Evolutionary conservation across 92 coral and sea anemone genomes (phyloP), one percentile per base, ranked within the genome.

Genomic region (Zoanthus solanderi): DNA sequence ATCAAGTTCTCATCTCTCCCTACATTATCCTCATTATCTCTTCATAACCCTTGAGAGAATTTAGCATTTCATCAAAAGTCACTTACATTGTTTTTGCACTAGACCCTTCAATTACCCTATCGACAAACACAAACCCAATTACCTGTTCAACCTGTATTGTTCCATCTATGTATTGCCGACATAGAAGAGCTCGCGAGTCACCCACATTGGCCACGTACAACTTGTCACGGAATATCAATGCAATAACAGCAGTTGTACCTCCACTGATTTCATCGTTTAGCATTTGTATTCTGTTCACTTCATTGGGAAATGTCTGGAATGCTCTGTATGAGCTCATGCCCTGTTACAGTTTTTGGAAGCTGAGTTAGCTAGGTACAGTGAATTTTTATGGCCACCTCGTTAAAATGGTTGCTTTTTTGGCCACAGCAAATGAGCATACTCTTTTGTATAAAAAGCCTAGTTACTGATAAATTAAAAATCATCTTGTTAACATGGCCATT

Each of bases 231-330:
- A 95, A 97, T 73, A 97, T 91, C 63, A 97, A 89, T 11, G 99
- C 99, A 9, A 95, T 85, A 23, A 97, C 99, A 77, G 99, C 99
- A 34, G 99, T 97, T 47, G 99, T 97, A 8, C 99, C 99, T 66
- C 99, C 96, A 86, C 89, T 88, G 32, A 97, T 94, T 73, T 97
- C 93, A 18, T 97, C 98, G 69, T 97, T 94, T 15, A 97, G 82
- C 16, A 90, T 90, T 82, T 96, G 98, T 15, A 97, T 96, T 68
- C 95, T 93, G 65, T 81, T 93, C 30, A 97, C 99, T 34, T 95
- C 90, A 44, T 89, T 92, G 67, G 99, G 99, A 67, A 88, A 97
- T 83, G 93, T 85, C 63, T 95, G 97, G 50, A 91, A 89, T 50
- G 99, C 99, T 75, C 93, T 98, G 89, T 95, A 97, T 0, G 98